Conservation (phyloP, 2,113 vertebrate genomes). For the Nansenia antarctica region DNA sequence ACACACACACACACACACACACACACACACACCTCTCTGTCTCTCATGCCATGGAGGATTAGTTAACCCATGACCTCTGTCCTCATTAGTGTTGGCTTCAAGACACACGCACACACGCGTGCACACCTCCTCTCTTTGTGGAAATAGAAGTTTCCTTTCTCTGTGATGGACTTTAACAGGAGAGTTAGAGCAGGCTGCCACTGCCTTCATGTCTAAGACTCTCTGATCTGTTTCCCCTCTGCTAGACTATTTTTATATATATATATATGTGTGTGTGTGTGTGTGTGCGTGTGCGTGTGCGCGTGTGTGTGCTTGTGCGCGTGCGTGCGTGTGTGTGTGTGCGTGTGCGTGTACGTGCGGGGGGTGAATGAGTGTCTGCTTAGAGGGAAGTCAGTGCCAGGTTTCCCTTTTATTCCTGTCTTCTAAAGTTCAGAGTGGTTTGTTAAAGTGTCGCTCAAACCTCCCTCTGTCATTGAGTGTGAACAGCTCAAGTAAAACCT, state of each 20-base stretch:
- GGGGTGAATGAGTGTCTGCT: not conserved
- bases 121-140: conserved; percentile 15
- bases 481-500: not conserved
- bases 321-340: no score
- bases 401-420: conserved; percentile 26
- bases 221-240: conserved; percentile 22
- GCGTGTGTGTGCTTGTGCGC: conserved; percentile 3
- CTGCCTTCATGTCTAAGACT: conserved; percentile 26
- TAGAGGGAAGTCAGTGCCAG: conserved; percentile 25
- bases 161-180: conserved; percentile 41
- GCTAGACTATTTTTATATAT: no score
- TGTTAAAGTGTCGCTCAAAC: conserved; percentile 49
- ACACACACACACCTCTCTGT: no score
- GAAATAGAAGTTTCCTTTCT: conserved; percentile 12
- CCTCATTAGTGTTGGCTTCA: conserved; percentile 31
- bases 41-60: no score
- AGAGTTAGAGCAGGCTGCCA: conserved; percentile 27
- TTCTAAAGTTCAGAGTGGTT: conserved; percentile 42
- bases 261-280: no score
- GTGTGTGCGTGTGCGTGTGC: conserved; percentile 9
- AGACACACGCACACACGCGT: not conserved
- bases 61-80: conserved; percentile 36
- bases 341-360: conserved; percentile 2
- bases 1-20: no score
- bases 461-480: conserved; percentile 5